These are phyloP conservation scores for Drosophila sp. DNA, from an alignment of 1,140 invertebrate genomes.

Conservation along the genomic window DNA sequence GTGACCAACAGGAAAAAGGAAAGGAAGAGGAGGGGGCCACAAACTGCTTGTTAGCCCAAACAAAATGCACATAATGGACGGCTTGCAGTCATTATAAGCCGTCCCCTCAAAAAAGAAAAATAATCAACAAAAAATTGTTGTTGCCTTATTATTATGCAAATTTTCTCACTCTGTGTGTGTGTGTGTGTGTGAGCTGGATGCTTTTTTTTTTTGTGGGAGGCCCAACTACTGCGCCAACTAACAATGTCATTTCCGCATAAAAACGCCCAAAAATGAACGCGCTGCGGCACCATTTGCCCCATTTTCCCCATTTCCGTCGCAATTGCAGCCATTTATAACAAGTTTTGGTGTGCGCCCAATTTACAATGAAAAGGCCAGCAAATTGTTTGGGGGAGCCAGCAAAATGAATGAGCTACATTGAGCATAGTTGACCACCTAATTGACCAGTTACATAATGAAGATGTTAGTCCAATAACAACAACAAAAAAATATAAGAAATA, in stretches of 20 bases:
- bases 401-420: slow-evolving; percentile 32
- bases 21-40: not conserved
- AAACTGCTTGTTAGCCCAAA: not conserved
- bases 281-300: not conserved
- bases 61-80: slow-evolving; percentile 4
- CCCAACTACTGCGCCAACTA: slow-evolving; percentile 46
- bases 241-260: slow-evolving; percentile 78
- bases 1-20: no score
- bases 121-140: slow-evolving; percentile 24
- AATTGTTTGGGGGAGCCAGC: slow-evolving; percentile 54
- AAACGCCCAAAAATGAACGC: slow-evolving; percentile 54
- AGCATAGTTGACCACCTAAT: slow-evolving; percentile 47
- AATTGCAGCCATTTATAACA: slow-evolving; percentile 76
- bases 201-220: not conserved
- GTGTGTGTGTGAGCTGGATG: no score
- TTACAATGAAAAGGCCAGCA: slow-evolving; percentile 57
- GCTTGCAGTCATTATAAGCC: slow-evolving; percentile 36
- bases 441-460: slow-evolving; percentile 62
- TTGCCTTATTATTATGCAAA: slow-evolving; percentile 79
- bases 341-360: slow-evolving; percentile 20
- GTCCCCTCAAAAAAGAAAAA: not conserved
- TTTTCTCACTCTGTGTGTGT: slow-evolving; percentile 34
- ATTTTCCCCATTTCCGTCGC: slow-evolving; percentile 60
- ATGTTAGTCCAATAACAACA: slow-evolving; percentile 37
- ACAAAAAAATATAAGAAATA: slow-evolving; percentile 3